These are phyloP conservation scores for Antrozous pallidus DNA, from an alignment of 2,797 vertebrate species.

Conservation along the genomic window DNA sequence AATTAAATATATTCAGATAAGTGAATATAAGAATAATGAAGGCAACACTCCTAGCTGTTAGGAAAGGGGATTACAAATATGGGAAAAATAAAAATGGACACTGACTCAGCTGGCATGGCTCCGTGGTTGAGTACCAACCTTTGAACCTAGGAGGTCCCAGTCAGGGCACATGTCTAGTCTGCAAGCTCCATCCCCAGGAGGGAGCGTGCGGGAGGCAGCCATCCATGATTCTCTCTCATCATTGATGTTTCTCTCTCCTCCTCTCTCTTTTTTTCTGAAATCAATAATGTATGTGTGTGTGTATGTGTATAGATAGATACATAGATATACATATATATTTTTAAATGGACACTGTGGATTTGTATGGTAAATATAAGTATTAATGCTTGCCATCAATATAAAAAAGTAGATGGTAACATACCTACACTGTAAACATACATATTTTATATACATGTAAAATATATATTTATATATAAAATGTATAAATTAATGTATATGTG, in stretches of 20 bases:
- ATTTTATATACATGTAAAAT: neutral
- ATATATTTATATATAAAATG: neutral
- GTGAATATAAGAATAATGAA: neutral
- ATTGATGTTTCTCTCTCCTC: too few relatives aligned
- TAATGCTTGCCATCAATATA: neutral
- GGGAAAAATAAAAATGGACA: neutral
- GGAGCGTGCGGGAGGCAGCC: too few relatives aligned
- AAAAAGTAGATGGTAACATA: neutral
- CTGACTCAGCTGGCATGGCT: neutral
- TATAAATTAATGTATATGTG: neutral
- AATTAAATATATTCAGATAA: neutral
- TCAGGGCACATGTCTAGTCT: too few relatives aligned
- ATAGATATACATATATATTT: too few relatives aligned
- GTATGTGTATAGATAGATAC: too few relatives aligned
- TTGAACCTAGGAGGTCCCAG: too few relatives aligned
- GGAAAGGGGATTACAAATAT: neutral
- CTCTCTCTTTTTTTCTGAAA: too few relatives aligned
- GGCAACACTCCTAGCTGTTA: neutral
- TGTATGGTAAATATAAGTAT: neutral
- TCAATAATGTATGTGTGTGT: too few relatives aligned
- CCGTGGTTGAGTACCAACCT: too few relatives aligned
- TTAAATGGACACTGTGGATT: neutral
- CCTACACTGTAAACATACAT: neutral
- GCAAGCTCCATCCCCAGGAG: too few relatives aligned
- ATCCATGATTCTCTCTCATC: too few relatives aligned